phyloP scores from a whole-genome alignment of 2,888 invertebrate genomes.

The Nomada lathburiana region DNA sequence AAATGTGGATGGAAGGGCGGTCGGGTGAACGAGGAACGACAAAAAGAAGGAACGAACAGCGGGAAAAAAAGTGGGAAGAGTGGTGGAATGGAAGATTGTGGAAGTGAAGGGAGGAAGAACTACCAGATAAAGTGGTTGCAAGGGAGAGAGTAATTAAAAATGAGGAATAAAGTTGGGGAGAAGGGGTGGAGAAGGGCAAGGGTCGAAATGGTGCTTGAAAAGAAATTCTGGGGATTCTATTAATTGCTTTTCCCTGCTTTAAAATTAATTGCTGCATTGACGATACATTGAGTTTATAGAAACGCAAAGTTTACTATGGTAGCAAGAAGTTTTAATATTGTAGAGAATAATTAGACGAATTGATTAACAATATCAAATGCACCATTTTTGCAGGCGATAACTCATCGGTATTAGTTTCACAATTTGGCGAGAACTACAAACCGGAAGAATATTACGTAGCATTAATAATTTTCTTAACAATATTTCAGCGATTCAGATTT shows the following conservation, averaged over 20 bases:
- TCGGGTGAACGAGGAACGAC: conserved; percentile 17
- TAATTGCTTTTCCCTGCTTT: neutral
- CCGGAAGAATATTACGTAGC: no score
- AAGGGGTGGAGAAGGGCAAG: no score
- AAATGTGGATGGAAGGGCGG: conserved; percentile 39
- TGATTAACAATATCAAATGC: no score
- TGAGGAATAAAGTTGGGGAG: neutral
- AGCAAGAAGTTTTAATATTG: no score
- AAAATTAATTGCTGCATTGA: neutral
- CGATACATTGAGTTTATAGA: no score
- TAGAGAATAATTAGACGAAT: no score
- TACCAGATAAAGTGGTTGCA: conserved; percentile 22
- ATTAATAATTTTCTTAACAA: no score
- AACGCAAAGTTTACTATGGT: no score
- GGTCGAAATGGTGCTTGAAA: neutral
- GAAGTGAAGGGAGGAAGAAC: neutral
- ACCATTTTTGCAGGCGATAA: no score
- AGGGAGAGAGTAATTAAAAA: conserved; percentile 33
- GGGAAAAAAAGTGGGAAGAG: conserved; percentile 2
- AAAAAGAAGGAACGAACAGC: neutral
- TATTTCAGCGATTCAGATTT: no score
- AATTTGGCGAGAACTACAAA: no score
- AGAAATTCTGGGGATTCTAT: neutral
- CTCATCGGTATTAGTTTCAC: no score
- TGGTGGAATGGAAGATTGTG: conserved; percentile 11